phyloP scores from a whole-genome alignment of 2,113 vertebrate genomes.

The Ginglymostoma cirratum region DNA sequence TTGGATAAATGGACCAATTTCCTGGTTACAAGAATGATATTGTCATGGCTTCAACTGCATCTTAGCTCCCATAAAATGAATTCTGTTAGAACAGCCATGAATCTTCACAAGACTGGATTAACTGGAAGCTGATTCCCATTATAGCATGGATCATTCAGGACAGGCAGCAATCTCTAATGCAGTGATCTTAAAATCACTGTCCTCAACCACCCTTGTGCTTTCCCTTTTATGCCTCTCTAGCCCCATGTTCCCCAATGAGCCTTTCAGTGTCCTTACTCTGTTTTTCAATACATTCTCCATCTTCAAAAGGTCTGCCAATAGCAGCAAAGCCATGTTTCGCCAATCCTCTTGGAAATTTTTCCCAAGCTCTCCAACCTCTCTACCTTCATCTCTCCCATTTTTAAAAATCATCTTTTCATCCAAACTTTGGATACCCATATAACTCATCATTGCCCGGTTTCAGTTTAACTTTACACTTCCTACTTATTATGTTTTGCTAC shows the following conservation, averaged over 20 bases:
- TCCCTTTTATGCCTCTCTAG: neutral
- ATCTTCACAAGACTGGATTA: too few relatives aligned
- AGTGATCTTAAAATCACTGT: neutral
- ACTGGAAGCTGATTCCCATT: too few relatives aligned
- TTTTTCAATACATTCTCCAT: too few relatives aligned
- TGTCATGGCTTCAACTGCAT: too few relatives aligned
- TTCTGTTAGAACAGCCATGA: too few relatives aligned
- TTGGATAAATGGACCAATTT: too few relatives aligned
- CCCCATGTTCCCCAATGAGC: neutral
- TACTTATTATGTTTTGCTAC: neutral
- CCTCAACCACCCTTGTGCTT: neutral
- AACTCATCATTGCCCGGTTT: too few relatives aligned
- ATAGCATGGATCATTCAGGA: too few relatives aligned
- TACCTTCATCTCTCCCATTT: neutral
- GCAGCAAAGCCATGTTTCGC: neutral
- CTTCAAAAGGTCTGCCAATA: neutral
- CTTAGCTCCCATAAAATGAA: too few relatives aligned
- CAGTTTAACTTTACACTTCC: neutral
- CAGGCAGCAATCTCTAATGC: neutral
- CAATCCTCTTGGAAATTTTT: neutral
- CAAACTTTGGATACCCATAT: neutral
- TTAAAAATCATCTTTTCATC: neutral
- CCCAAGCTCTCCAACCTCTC: neutral
- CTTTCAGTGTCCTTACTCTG: neutral
- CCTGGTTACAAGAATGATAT: too few relatives aligned